Conservation (phyloP, 2,888 invertebrate species). For the Tiliacea citrago region DNA sequence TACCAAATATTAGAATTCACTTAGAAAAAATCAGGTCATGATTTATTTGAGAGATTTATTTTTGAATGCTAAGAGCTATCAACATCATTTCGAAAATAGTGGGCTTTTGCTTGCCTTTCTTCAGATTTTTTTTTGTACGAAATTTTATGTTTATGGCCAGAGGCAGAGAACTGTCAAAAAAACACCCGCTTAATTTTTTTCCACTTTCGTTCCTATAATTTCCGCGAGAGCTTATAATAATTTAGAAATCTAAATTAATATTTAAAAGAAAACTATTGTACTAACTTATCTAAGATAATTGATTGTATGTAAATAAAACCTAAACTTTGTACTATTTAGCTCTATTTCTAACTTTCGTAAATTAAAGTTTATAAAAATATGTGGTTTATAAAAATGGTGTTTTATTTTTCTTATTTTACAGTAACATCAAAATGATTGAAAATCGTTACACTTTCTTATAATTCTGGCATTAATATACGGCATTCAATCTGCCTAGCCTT, state of each 20-base stretch:
- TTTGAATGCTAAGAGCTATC: neutral
- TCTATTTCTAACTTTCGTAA: constrained; percentile 64
- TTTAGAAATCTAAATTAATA: constrained; percentile 11
- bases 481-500: too few relatives aligned
- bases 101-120: too few relatives aligned
- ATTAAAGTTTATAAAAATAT: constrained; percentile 66
- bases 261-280: constrained; percentile 37
- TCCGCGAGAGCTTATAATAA: constrained; percentile 2
- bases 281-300: constrained; percentile 49
- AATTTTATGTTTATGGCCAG: neutral
- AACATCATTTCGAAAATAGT: neutral
- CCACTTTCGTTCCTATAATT: neutral
- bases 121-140: neutral
- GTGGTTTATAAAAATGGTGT: constrained; percentile 59
- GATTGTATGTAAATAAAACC: constrained; percentile 67
- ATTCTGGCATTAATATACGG: neutral
- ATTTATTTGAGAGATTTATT: neutral
- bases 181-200: neutral
- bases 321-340: constrained; percentile 65
- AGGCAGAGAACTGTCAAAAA: neutral
- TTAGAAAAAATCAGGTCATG: neutral
- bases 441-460: neutral
- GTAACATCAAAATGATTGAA: neutral
- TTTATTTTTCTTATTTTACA: constrained; percentile 42
- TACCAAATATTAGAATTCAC: neutral